Percentiles rank a stretch among this genome's conserved stretches.
phyloP scores from a whole-genome alignment of 2,888 invertebrate genomes.

The Pelosia muscerda region DNA sequence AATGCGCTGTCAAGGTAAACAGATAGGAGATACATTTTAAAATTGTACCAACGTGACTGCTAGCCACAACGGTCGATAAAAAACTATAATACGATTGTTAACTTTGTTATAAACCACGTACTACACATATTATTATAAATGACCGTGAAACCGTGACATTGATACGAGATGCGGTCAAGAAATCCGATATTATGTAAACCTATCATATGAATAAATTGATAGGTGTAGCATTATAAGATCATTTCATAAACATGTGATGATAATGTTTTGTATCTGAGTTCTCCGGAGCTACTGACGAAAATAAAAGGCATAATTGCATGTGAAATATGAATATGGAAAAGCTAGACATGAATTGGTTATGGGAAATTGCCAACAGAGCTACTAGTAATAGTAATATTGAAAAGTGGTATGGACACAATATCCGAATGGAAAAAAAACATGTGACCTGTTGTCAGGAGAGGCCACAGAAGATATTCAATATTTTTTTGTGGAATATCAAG shows the following conservation, averaged over 20 bases:
- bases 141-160: constrained; percentile 69
- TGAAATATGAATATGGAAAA: not conserved
- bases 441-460: not conserved
- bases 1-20: constrained; percentile 32
- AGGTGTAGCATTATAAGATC: not conserved
- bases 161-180: constrained; percentile 56
- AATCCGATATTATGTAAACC: constrained; percentile 22
- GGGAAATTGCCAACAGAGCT: not conserved
- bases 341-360: not conserved
- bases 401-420: not conserved
- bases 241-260: not conserved
- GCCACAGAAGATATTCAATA: not conserved
- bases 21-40: constrained; percentile 17
- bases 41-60: constrained; percentile 18
- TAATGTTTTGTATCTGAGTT: not conserved
- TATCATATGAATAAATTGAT: constrained; percentile 1
- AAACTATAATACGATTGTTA: constrained; percentile 7
- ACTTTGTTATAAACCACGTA: constrained; percentile 18
- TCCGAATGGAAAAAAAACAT: too few species aligned
- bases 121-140: constrained; percentile 40
- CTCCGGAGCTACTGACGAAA: not conserved
- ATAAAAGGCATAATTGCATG: not conserved
- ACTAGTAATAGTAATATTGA: not conserved
- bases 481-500: not conserved
- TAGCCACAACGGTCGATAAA: constrained; percentile 22